Base-by-base conservation (phyloP, 2,797 vertebrate genomes). In the Nasua narica region DNA sequence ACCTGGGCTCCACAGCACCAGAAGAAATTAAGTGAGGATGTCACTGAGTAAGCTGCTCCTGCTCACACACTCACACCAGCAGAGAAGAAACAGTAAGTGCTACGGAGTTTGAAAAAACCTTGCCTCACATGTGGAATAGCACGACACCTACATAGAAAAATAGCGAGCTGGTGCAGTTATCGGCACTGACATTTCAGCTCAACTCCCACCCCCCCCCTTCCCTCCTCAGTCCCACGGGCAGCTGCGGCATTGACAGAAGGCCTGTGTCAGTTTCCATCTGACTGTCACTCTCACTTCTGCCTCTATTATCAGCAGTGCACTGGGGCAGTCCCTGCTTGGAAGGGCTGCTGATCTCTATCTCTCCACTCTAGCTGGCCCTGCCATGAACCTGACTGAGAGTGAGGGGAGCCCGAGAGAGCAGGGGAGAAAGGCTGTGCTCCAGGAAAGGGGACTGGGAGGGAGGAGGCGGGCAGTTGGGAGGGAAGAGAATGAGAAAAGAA, bases 161-260 rank as follows among this genome's bases (percentile, higher is more conserved):
- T 10, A 87, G 96, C 16, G 48, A 98, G 98, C 98, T 72, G 98
- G 98, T 79, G 97, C 97, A 97, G 98, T 98, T 99, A 99, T 99
- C 98, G 97, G 91, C 92, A 43, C 98, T 99, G 99, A 99, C 99
- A 99, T 99, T 99, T 99, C 98, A 98, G 98, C 99, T 99, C 98
- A 94, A 96, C 98, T 98, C 95, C 62, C 96, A 78, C 83, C 92
- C 92, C 35, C 92, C 35, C 98, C 60, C 97, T 97, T 56, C 82
- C 87, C 79, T 74, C 81, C 94, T 88, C 94, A 67, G 96, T 98
- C 99, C 99, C 99, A 98, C 97, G 99, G 99, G 99, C 98, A 98
- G 98, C 97, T 95, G 98, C 92, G 70, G 98, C 97, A 97, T 97
- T 98, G 98, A 99, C 99, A 99, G 98, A 99, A 98, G 98, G 98